These are phyloP conservation scores for Pygocentrus nattereri DNA, from an alignment of 2,797 vertebrate genomes.

Conservation along the genomic window DNA sequence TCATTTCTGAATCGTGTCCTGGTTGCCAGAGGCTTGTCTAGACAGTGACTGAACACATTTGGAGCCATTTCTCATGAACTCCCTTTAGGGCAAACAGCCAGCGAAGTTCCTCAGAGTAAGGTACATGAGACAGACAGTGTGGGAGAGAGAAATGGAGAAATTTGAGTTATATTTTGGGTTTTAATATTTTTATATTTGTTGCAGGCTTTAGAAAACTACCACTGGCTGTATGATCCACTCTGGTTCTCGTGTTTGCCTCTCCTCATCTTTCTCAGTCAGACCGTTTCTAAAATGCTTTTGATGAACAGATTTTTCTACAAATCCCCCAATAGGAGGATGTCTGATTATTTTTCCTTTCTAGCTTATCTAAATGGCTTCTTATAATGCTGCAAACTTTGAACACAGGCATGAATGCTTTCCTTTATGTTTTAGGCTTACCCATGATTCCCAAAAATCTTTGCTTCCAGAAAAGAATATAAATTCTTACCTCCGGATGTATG, in stretches of 20 bases:
- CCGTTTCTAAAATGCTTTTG: constrained; percentile 69
- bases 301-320: constrained; percentile 72
- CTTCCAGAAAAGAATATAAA: neutral
- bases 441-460: neutral
- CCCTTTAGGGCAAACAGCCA: constrained; percentile 15
- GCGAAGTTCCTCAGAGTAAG: neutral
- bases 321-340: constrained; percentile 73
- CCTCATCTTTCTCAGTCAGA: constrained; percentile 24
- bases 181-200: neutral
- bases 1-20: constrained; percentile 19
- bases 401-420: constrained; percentile 1
- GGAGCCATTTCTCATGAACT: constrained; percentile 28
- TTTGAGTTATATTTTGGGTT: neutral
- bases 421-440: constrained; percentile 16
- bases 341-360: constrained; percentile 66
- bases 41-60: constrained; percentile 43
- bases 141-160: neutral
- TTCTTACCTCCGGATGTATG: neutral
- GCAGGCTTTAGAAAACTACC: constrained; percentile 10
- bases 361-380: constrained; percentile 43
- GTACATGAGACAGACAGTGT: neutral
- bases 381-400: constrained; percentile 5
- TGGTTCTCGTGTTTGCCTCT: neutral
- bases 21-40: constrained; percentile 58
- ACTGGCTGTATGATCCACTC: constrained; percentile 4